phyloP scores from a whole-genome alignment of 2,113 vertebrate genomes.

The Nannospalax galili region DNA sequence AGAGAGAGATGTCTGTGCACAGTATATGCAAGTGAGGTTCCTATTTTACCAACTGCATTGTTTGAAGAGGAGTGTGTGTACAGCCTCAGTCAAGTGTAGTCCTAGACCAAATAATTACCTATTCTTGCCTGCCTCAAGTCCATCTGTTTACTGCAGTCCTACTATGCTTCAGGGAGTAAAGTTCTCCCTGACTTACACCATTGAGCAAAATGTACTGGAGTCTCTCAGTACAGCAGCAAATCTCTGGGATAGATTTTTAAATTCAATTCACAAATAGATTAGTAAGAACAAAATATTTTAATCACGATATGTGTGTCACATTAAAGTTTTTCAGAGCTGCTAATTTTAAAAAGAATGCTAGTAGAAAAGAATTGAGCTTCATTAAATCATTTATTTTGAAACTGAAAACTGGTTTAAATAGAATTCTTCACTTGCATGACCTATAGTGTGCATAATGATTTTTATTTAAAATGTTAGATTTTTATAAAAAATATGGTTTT shows the following conservation, averaged over 20 bases:
- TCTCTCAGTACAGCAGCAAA: not conserved
- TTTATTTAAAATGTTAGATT: not conserved
- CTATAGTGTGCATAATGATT: not conserved
- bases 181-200: not conserved
- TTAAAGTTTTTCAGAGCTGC: not conserved
- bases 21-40: not conserved
- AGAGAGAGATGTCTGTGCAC: not conserved
- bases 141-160: not conserved
- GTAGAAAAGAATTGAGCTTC: not conserved
- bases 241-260: not conserved
- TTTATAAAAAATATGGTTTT: not conserved
- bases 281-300: constrained; percentile 5
- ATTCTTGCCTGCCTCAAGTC: not conserved
- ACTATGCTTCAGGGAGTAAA: not conserved
- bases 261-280: constrained; percentile 44
- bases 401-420: constrained; percentile 5
- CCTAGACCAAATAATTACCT: not conserved
- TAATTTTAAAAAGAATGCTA: not conserved
- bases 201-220: not conserved
- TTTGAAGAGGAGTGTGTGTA: not conserved
- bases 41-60: not conserved
- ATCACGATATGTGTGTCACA: not conserved
- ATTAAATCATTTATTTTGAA: not conserved
- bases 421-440: not conserved
- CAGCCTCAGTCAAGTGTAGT: not conserved